Percentiles rank a stretch among this genome's conserved stretches.
These are phyloP conservation scores for Pandemis corylana DNA, from an alignment of 2,888 invertebrate species.

Conservation along the genomic window DNA sequence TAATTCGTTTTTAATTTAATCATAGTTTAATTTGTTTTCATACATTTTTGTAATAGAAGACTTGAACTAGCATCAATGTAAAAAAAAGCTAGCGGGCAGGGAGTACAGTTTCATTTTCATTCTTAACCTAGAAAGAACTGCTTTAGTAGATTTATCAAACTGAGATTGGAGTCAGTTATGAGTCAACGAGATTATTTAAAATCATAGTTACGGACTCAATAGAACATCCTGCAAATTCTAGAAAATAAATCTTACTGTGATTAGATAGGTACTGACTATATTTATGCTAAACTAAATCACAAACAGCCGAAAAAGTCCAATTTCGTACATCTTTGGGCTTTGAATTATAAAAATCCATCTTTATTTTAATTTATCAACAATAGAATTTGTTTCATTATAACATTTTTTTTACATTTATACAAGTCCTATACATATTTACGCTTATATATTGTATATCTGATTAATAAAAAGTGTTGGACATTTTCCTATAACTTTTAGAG, in stretches of 20 bases:
- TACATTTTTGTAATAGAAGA: no score
- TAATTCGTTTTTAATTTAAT: no score
- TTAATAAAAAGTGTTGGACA: conserved; percentile 32
- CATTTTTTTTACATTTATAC: conserved; percentile 41
- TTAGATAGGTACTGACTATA: not conserved
- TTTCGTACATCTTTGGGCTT: conserved; percentile 29
- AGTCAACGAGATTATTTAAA: no score
- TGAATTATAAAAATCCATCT: conserved; percentile 16
- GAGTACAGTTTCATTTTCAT: no score
- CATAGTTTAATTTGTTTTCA: no score
- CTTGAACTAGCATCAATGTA: no score
- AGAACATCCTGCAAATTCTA: not conserved
- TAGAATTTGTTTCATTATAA: conserved; percentile 34
- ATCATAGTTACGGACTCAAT: not conserved
- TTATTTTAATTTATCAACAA: conserved; percentile 18
- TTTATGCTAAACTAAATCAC: conserved; percentile 20
- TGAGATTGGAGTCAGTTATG: not conserved
- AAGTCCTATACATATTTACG: conserved; percentile 23
- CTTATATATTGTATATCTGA: conserved; percentile 22
- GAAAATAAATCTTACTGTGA: not conserved
- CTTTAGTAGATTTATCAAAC: not conserved
- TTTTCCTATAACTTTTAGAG: conserved; percentile 1
- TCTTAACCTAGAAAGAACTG: no score
- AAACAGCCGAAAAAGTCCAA: conserved; percentile 30
- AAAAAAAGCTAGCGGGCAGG: no score